Percentiles rank a stretch among this genome's conserved stretches.
Evolutionary conservation across 2,888 invertebrate genomes (phyloP).

Genomic region (Aporophyla nigra): DNA sequence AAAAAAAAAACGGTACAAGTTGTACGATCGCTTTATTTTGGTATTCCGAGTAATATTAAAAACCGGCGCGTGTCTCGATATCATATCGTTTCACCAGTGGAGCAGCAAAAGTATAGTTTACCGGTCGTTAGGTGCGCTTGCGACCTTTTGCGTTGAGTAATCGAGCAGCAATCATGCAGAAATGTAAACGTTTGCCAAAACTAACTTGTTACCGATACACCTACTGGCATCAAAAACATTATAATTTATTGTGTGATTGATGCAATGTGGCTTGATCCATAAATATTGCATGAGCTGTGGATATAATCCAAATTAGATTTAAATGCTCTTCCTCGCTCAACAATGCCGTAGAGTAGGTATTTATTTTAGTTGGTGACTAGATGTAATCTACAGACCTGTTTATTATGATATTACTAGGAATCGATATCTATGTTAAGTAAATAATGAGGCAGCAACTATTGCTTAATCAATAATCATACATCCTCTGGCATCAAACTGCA

Average conservation of each 20-base stretch:
- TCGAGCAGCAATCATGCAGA: constrained; percentile 79
- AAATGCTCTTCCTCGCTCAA: neutral
- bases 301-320: constrained; percentile 40
- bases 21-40: constrained; percentile 59
- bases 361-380: constrained; percentile 7
- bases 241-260: constrained; percentile 45
- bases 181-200: constrained; percentile 80
- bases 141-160: constrained; percentile 83
- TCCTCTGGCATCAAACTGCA: constrained; percentile 21
- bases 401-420: constrained; percentile 10
- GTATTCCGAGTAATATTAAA: constrained; percentile 66
- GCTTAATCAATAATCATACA: constrained; percentile 9
- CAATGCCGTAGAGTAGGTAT: neutral
- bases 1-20: constrained; percentile 65
- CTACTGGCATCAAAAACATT: constrained; percentile 17
- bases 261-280: constrained; percentile 64
- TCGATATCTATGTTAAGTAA: constrained; percentile 2
- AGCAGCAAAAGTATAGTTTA: constrained; percentile 80
- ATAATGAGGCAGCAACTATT: constrained; percentile 1
- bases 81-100: constrained; percentile 76
- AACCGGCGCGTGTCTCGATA: constrained; percentile 70
- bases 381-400: neutral
- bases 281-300: constrained; percentile 58
- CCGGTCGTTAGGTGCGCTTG: constrained; percentile 78
- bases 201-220: constrained; percentile 61